Conservation (phyloP, 2,888 invertebrate genomes). For the Lymantria dispar region DNA sequence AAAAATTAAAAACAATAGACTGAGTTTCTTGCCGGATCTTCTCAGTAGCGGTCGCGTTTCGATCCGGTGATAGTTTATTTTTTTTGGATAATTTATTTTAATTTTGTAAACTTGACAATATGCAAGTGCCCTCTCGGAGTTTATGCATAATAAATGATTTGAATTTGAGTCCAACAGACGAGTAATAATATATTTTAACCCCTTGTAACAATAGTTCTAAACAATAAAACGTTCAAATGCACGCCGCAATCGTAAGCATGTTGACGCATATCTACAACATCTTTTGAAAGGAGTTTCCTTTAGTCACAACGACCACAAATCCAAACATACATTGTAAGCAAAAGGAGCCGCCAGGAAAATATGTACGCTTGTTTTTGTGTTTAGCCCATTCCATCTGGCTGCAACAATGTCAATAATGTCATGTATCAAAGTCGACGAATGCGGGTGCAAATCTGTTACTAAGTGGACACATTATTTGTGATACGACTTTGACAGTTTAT, state of each 20-base stretch:
- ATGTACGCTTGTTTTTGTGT: not conserved
- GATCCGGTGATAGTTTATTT: too few species aligned
- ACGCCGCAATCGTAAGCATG: not conserved
- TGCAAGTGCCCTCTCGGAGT: too few species aligned
- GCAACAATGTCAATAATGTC: slow-evolving; percentile 1
- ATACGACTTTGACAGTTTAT: not conserved
- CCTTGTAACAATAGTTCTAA: not conserved
- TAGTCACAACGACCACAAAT: not conserved
- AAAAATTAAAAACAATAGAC: too few species aligned
- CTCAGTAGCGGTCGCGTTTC: too few species aligned
- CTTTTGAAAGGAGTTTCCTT: not conserved
- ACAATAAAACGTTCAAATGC: not conserved
- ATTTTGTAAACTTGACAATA: too few species aligned
- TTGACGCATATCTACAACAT: not conserved
- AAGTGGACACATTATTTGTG: not conserved
- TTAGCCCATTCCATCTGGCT: not conserved
- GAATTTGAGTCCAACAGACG: too few species aligned
- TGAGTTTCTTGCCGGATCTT: too few species aligned
- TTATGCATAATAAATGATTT: too few species aligned
- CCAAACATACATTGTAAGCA: not conserved
- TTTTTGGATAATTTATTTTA: too few species aligned
- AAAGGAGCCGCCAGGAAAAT: not conserved
- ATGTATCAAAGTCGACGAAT: slow-evolving; percentile 2
- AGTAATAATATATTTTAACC: not conserved
- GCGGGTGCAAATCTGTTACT: slow-evolving; percentile 3